Base-by-base conservation (phyloP, 2,797 vertebrate species). In the Myioborus melanocephalus region DNA sequence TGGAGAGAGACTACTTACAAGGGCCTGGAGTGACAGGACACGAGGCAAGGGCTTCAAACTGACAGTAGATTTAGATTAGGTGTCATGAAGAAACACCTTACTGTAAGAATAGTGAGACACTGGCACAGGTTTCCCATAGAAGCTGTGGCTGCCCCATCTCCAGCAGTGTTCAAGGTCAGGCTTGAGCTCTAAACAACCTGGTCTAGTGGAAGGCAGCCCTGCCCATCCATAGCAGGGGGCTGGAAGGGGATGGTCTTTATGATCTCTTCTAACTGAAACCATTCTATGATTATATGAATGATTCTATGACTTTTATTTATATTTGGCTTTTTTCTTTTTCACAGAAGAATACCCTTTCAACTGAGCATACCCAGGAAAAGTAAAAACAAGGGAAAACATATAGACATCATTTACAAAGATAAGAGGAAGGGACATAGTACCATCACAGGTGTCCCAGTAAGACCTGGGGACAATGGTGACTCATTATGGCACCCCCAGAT, bases 401-500 rank as follows among this genome's bases (percentile, higher is more conserved):
- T 14, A 55, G 75, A 50, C 8, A 28, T 10, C n/a, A 70, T 39
- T 4, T 59, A 50, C 64, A 63, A 80, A 73, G 12, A 43, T 16
- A 43, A 14, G 39, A 75, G 20, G 17, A 82, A 70, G 11, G 61
- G 5, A 52, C 9, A 7, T 34, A 35, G 3, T 32, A 50, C 8
- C 22, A 55, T 65, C 16, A 34, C 13, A 72, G 17, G 5, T 10
- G 2, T 79, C 24, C 8, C 52, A 57, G 14, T 41, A 41, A 95
- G 35, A 66, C 11, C 4, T 49, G 26, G 13, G 9, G 7, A 63
- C 14, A 55, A 12, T 21, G 8, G 2, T 39, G 28, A 47, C 12
- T 30, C 9, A 19, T 12, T 44, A 12, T 1, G 4, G 3, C 10
- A 46, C 1, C 0, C 8, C 2, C 12, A 86, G 37, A 24, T 34